phyloP scores from a whole-genome alignment of 2,888 invertebrate genomes.

The Macrophya annulata region DNA sequence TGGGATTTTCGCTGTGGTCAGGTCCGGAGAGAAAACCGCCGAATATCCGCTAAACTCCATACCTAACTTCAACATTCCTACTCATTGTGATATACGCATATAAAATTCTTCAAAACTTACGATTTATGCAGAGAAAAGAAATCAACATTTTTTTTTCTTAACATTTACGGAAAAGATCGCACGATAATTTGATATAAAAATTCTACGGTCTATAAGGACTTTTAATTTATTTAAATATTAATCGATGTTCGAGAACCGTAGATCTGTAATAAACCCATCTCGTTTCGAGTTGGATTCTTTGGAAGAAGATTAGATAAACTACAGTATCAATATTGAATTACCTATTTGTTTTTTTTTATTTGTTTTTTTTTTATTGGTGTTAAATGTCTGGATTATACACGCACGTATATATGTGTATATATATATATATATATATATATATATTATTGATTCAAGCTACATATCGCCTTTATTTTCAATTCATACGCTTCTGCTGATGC shows the following conservation, averaged over 20 bases:
- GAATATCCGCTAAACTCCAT: conserved; percentile 3
- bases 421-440: too few relatives aligned
- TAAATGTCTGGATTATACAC: neutral
- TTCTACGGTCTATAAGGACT: neutral
- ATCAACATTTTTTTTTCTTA: neutral
- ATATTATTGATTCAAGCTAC: neutral
- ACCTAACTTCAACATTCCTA: neutral
- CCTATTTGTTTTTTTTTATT: neutral
- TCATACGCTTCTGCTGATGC: neutral
- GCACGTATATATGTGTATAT: too few relatives aligned
- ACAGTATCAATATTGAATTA: conserved; percentile 38
- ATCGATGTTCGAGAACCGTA: conserved; percentile 20
- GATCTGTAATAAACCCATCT: neutral
- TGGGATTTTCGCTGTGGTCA: neutral
- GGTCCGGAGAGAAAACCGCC: neutral
- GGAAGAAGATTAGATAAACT: conserved; percentile 49
- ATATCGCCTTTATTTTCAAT: conserved; percentile 4
- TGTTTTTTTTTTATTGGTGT: neutral
- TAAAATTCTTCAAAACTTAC: neutral
- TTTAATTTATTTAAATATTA: neutral
- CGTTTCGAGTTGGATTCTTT: conserved; percentile 20
- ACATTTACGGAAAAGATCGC: neutral
- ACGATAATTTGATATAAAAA: neutral
- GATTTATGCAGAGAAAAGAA: neutral
- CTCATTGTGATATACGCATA: neutral